These are phyloP conservation scores for Pampusana beccarii DNA, from an alignment of 2,113 vertebrate species.

Conservation along the genomic window DNA sequence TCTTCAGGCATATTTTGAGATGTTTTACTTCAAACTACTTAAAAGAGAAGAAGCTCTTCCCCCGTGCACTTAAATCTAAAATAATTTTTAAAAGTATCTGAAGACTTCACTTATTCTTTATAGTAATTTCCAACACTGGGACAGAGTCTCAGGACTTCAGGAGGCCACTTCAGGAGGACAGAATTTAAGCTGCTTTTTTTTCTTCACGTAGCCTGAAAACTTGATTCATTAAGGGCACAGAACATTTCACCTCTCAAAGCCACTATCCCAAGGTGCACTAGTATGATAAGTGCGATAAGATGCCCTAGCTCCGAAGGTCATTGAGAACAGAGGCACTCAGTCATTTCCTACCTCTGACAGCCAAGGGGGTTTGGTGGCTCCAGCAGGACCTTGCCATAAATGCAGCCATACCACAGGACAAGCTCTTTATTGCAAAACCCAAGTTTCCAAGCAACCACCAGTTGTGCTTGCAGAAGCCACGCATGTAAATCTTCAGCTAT, in stretches of 20 bases:
- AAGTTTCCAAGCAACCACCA: neutral
- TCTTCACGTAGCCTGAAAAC: neutral
- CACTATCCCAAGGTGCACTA: neutral
- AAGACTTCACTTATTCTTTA: neutral
- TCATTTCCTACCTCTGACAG: neutral
- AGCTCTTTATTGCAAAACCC: neutral
- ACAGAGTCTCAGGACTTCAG: neutral
- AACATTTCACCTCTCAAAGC: neutral
- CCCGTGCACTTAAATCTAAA: neutral
- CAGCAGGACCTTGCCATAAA: neutral
- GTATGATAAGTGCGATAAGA: slow-evolving; percentile 22
- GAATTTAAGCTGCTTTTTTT: neutral
- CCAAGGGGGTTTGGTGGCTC: neutral
- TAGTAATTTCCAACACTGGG: neutral
- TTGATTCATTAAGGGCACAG: neutral
- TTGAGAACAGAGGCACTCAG: neutral
- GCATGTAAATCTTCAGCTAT: neutral
- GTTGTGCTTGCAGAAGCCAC: neutral
- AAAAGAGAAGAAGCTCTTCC: neutral
- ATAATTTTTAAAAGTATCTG: neutral
- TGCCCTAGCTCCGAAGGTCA: slow-evolving; percentile 36
- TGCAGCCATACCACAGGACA: neutral
- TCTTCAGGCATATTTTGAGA: neutral
- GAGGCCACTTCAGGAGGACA: neutral
- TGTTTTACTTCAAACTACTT: neutral